Evolutionary conservation across 1,140 invertebrate genomes (phyloP), one percentile per base, ranked within the genome.

Genomic region (Conopomorpha cramerella): DNA sequence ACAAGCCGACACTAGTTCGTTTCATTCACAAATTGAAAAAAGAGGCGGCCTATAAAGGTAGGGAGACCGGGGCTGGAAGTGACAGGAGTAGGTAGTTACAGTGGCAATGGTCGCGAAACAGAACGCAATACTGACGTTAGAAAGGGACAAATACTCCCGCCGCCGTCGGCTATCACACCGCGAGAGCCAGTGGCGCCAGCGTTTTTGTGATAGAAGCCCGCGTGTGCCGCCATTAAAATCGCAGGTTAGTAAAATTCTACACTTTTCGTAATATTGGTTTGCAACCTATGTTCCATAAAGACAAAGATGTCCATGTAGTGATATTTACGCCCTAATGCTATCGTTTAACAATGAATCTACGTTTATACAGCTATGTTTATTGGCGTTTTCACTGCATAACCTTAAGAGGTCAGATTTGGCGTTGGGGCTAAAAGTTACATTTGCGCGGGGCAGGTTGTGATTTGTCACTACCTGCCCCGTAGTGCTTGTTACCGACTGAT

Each of bases 141-240:
- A 43, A 43, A 35, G 41, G 30, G 32, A 43, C 33, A 43, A 43
- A 39, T 27, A 31, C n/a, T 40, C 26, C 7, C 38, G 23, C n/a
- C 38, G 16, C 16, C 19, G 13, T 11, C 7, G 30, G 30, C 31
- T 28, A 16, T 11, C 35, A 38, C 26, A 3, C 15, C 39, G 27
- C 39, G 38, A 28, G 38, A 28, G 16, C 8, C 27, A 34, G 32
- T 35, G 7, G 26, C 32, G 32, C 38, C 11, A 35, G 16, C 27
- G 32, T 30, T 30, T 18, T 19, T 31, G 38, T 30, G 32, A 15
- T 17, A 31, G 30, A 27, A 43, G 37, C 18, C 27, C 41, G 34
- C 14, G 16, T 16, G 16, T 30, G 27, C 16, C 16, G 36, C 36
- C 16, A 33, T 33, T 27, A 41, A 41, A 36, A 42, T 16, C 12